Percentiles rank a stretch among this genome's conserved stretches.
Conservation (phyloP, 2,888 invertebrate species). For the Aphodius granarius region DNA sequence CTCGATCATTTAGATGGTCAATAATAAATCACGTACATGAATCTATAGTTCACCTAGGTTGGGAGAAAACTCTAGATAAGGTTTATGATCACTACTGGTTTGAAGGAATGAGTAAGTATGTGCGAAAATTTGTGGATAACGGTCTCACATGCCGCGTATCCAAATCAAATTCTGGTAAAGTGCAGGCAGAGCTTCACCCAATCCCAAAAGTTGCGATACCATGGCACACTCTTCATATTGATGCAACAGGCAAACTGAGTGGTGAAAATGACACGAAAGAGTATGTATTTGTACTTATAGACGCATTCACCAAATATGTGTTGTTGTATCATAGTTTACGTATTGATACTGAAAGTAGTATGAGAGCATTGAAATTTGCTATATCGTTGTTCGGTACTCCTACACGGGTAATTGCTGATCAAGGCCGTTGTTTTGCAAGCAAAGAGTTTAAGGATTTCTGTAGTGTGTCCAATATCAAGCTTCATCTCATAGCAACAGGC, state of each 20-base stretch:
- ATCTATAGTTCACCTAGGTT: not conserved
- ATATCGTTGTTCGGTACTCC: not conserved
- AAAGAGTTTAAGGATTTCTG: slow-evolving; percentile 1
- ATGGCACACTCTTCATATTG: not conserved
- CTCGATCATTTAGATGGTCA: not conserved
- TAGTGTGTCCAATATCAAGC: not conserved
- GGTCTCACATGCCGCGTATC: not conserved
- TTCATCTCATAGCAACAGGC: slow-evolving; percentile 11
- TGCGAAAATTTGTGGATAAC: not conserved
- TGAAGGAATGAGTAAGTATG: not conserved
- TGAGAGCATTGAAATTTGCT: not conserved
- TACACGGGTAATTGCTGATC: not conserved
- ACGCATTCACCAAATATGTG: not conserved
- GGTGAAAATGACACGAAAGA: not conserved
- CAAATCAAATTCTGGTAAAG: not conserved
- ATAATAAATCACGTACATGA: not conserved
- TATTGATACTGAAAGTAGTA: not conserved
- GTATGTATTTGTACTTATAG: slow-evolving; percentile 1
- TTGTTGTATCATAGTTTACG: not conserved
- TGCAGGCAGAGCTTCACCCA: not conserved
- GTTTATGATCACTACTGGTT: not conserved
- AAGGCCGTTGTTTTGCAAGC: not conserved
- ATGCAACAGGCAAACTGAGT: not conserved
- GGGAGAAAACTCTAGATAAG: slow-evolving; percentile 1
- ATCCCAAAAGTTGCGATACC: not conserved